Evolutionary conservation across 2,797 vertebrate genomes (phyloP).

Genomic region (Otus scops): DNA sequence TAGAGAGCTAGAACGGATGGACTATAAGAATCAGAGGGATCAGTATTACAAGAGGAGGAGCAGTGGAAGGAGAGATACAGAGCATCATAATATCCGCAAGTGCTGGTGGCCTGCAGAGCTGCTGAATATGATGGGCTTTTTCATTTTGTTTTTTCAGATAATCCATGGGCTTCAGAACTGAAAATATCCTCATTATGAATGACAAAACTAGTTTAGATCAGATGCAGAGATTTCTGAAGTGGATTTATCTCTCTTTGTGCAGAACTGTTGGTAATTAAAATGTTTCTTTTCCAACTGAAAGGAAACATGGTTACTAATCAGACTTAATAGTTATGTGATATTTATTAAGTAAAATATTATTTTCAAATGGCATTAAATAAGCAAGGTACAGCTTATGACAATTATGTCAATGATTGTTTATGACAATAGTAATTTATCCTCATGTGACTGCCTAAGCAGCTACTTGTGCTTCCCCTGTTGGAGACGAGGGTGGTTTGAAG

Average conservation of each 20-base stretch:
- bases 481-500: background rate
- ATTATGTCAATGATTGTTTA: background rate
- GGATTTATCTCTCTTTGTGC: background rate
- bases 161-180: background rate
- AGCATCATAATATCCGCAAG: fast-evolving
- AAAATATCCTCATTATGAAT: background rate
- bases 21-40: background rate
- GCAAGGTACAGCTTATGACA: background rate
- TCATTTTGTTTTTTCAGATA: background rate
- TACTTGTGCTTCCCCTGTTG: background rate
- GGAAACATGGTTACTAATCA: background rate
- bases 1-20: background rate
- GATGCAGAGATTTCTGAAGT: background rate
- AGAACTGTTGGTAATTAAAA: background rate
- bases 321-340: background rate
- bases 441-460: background rate
- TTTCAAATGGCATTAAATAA: background rate
- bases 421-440: background rate
- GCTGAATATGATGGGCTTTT: background rate
- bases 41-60: background rate
- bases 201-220: background rate
- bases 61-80: background rate
- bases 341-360: background rate
- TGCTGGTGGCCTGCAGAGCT: background rate
- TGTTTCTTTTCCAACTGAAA: background rate